phyloP scores from a whole-genome alignment of 2,888 invertebrate species.

The Synergus gifuensis region DNA sequence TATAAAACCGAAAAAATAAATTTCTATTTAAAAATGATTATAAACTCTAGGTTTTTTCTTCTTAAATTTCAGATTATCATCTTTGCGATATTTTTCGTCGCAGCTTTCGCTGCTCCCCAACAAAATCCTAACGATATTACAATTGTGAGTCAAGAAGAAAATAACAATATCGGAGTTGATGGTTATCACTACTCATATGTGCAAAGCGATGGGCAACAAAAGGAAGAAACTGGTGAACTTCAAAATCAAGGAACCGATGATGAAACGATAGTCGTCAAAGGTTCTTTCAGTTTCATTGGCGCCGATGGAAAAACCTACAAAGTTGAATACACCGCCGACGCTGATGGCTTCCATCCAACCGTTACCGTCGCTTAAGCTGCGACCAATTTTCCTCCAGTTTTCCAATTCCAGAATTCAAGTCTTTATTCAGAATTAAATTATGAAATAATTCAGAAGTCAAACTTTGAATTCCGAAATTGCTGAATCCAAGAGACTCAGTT shows the following conservation, averaged over 20 bases:
- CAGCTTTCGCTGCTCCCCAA: conserved; percentile 70
- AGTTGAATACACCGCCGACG: conserved; percentile 75
- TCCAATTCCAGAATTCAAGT: neutral
- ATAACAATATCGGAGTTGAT: conserved; percentile 74
- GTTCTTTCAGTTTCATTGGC: conserved; percentile 71
- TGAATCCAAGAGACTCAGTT: neutral
- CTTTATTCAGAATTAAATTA: neutral
- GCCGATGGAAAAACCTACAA: conserved; percentile 74
- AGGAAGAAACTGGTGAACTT: conserved; percentile 75
- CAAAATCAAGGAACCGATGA: conserved; percentile 74
- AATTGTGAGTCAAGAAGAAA: conserved; percentile 73
- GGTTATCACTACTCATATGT: conserved; percentile 75
- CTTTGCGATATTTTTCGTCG: conserved; percentile 60
- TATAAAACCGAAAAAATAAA: neutral
- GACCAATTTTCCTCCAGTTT: neutral
- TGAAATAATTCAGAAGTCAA: neutral
- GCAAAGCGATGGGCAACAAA: conserved; percentile 75
- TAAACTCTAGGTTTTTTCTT: neutral
- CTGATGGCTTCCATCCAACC: conserved; percentile 74
- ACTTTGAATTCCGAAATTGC: conserved; percentile 4
- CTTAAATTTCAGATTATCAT: conserved; percentile 50
- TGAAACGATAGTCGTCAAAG: conserved; percentile 71
- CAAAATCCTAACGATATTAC: conserved; percentile 71
- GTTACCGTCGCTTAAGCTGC: conserved; percentile 65
- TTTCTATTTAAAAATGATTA: neutral